A percentile compares a stretch with the other conserved stretches of the same genome.
Evolutionary conservation across 1,140 invertebrate species (phyloP).

Genomic region (Agrypnia vestita): DNA sequence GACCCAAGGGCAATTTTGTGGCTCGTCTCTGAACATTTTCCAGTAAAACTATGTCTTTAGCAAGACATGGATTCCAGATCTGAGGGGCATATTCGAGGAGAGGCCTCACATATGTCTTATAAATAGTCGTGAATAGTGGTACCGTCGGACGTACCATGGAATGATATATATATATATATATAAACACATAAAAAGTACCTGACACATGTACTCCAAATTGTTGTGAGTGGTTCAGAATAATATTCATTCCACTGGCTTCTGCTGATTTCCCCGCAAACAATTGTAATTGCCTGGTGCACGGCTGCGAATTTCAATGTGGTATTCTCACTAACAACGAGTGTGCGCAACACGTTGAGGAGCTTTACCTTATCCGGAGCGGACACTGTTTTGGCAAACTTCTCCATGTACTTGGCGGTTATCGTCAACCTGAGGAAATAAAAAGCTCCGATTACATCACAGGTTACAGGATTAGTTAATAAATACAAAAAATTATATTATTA

Average conservation of each 20-base stretch:
- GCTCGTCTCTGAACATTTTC: no score
- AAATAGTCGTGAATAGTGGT: no score
- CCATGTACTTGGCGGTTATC: constrained; percentile 64
- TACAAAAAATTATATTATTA: neutral
- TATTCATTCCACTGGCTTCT: constrained; percentile 51
- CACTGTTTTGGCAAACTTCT: constrained; percentile 63
- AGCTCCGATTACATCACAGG: constrained; percentile 13
- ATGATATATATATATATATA: neutral
- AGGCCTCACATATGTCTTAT: no score
- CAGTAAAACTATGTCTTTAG: no score
- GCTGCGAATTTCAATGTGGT: constrained; percentile 60
- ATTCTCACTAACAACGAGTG: constrained; percentile 60
- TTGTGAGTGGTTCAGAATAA: constrained; percentile 52
- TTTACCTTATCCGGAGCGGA: constrained; percentile 60
- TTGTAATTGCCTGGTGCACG: constrained; percentile 62
- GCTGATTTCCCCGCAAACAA: constrained; percentile 60
- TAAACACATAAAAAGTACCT: constrained; percentile 62
- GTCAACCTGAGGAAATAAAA: constrained; percentile 64
- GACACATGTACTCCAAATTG: constrained; percentile 68
- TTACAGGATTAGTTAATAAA: constrained; percentile 20
- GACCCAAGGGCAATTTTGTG: no score
- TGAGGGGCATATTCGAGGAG: no score
- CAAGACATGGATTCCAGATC: no score
- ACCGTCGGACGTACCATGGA: no score
- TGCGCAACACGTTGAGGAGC: constrained; percentile 62